Evolutionary conservation across 2,888 invertebrate species (phyloP).

Genomic region (Cyrtodaria siliqua): DNA sequence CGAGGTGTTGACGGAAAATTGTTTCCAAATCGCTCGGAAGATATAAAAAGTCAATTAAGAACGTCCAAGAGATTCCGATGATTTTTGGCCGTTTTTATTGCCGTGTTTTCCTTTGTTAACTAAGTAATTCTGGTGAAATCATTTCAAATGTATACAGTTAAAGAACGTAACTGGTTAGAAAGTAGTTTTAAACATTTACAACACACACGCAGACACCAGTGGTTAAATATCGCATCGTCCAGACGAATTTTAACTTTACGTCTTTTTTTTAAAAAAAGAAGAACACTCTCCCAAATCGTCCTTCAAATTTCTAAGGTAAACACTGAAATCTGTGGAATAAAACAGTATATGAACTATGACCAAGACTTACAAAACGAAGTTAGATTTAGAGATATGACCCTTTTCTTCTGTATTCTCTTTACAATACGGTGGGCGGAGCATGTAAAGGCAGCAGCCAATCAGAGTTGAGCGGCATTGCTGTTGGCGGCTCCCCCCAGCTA

Average conservation of each 20-base stretch:
- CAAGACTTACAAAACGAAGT: constrained; percentile 27
- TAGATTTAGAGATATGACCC: constrained; percentile 36
- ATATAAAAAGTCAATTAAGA: constrained; percentile 39
- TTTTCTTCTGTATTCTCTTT: constrained; percentile 26
- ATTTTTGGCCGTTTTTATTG: not conserved
- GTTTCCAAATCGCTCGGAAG: constrained; percentile 16
- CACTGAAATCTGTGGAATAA: constrained; percentile 22
- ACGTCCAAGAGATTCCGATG: not conserved
- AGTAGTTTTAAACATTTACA: too few relatives aligned
- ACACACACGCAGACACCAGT: too few relatives aligned
- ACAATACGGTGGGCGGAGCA: constrained; percentile 45
- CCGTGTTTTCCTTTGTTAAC: not conserved
- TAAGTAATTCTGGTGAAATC: too few relatives aligned
- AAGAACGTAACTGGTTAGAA: too few relatives aligned
- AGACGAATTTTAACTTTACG: too few relatives aligned
- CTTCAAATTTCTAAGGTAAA: too few relatives aligned
- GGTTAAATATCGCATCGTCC: too few relatives aligned
- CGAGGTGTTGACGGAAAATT: constrained; percentile 43
- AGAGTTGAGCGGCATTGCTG: not conserved
- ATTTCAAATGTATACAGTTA: too few relatives aligned
- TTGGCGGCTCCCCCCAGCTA: constrained; percentile 29
- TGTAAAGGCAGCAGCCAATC: constrained; percentile 38
- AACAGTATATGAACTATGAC: constrained; percentile 28
- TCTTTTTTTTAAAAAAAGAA: not conserved
- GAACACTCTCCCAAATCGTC: too few relatives aligned